Evolutionary conservation across 1,140 invertebrate species (phyloP).

Genomic region (Sweltsa coloradensis): DNA sequence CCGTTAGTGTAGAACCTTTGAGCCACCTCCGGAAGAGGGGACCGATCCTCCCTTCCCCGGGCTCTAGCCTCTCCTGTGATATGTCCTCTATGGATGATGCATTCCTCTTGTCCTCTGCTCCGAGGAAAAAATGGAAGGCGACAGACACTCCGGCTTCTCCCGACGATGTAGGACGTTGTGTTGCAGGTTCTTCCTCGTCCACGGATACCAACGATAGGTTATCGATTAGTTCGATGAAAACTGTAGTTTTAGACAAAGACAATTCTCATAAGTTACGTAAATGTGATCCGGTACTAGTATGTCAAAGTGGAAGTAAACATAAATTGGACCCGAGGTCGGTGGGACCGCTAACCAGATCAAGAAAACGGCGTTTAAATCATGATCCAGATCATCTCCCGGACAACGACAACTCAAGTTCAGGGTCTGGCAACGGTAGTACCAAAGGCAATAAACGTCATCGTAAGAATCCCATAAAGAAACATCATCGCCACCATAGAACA

Average conservation of each 20-base stretch:
- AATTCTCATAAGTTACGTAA: not conserved
- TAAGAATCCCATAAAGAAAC: not conserved
- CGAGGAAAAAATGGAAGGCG: no score
- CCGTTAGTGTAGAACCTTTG: not conserved
- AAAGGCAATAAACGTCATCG: not conserved
- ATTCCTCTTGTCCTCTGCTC: no score
- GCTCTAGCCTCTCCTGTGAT: no score
- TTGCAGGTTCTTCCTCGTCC: not conserved
- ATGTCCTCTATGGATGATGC: no score
- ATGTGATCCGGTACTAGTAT: not conserved
- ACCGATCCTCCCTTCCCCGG: no score
- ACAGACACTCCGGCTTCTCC: not conserved
- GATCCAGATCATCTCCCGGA: not conserved
- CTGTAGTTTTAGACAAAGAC: not conserved
- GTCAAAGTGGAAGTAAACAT: not conserved
- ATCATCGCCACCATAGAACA: not conserved
- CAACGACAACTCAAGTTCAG: not conserved
- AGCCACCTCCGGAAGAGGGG: no score
- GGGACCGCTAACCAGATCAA: slow-evolving; percentile 6
- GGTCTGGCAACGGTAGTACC: not conserved
- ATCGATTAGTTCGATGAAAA: not conserved
- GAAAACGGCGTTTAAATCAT: slow-evolving; percentile 5
- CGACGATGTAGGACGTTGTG: not conserved
- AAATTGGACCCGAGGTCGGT: not conserved
- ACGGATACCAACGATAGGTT: not conserved